phyloP scores from a whole-genome alignment of 1,140 invertebrate species.

The Drosophila ambigua region DNA sequence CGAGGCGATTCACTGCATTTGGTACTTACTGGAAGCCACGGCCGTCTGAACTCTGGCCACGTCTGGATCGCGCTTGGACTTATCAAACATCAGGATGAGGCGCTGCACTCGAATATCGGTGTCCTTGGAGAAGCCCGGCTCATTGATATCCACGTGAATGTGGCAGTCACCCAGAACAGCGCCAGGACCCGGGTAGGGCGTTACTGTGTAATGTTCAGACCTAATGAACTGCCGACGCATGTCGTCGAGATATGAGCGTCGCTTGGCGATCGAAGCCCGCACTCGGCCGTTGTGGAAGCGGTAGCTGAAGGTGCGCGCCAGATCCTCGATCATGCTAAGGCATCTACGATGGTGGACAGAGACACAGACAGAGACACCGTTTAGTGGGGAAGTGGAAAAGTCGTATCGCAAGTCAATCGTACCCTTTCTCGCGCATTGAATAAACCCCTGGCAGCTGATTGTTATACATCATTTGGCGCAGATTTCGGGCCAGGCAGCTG shows the following conservation, averaged over 20 bases:
- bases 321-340: constrained; percentile 10
- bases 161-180: too few relatives aligned
- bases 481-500: constrained; percentile 3
- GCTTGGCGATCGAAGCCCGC: constrained; percentile 16
- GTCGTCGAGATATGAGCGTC: background rate
- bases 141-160: too few relatives aligned
- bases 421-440: constrained; percentile 9
- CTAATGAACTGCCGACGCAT: background rate
- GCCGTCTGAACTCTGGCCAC: too few relatives aligned
- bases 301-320: constrained; percentile 18
- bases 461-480: background rate
- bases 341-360: background rate
- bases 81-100: background rate
- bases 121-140: background rate
- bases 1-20: too few relatives aligned
- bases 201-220: background rate
- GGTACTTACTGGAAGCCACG: too few relatives aligned
- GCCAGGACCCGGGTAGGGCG: constrained; percentile 9
- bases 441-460: constrained; percentile 24
- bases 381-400: too few relatives aligned
- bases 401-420: background rate
- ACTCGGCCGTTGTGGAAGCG: constrained; percentile 41
- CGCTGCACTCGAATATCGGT: background rate
- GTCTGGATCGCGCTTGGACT: too few relatives aligned
- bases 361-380: too few relatives aligned